A percentile compares a stretch with the other conserved stretches of the same genome.
Conservation (phyloP, 2,797 vertebrate genomes). For the Luscinia megarhynchos region DNA sequence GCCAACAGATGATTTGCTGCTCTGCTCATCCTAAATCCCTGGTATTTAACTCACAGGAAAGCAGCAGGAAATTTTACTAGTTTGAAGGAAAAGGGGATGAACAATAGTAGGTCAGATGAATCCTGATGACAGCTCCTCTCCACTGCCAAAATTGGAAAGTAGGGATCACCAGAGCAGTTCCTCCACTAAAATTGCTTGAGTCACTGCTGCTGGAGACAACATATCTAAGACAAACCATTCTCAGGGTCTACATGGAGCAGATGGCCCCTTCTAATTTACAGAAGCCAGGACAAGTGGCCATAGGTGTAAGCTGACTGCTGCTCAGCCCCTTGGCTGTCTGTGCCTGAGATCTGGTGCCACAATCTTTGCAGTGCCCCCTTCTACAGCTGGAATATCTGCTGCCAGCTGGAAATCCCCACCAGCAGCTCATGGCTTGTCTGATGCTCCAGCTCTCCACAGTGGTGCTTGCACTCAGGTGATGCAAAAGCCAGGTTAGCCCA, state of each 20-base stretch:
- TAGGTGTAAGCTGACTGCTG: neutral
- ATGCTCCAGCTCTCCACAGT: neutral
- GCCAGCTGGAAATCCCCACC: neutral
- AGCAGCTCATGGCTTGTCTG: neutral
- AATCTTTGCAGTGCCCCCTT: neutral
- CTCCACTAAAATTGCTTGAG: neutral
- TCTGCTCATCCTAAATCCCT: constrained; percentile 63
- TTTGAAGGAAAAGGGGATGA: neutral
- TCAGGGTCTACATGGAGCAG: neutral
- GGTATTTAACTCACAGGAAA: constrained; percentile 57
- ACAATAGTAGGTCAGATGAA: constrained; percentile 26
- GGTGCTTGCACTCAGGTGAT: neutral
- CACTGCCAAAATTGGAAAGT: constrained; percentile 4
- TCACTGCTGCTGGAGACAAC: neutral
- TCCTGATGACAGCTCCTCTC: constrained; percentile 25
- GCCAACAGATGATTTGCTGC: constrained; percentile 63
- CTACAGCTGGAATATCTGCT: neutral
- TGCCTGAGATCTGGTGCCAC: neutral
- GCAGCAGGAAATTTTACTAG: constrained; percentile 41
- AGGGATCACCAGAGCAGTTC: neutral
- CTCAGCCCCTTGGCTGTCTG: neutral
- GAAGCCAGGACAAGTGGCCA: neutral
- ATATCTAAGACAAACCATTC: neutral
- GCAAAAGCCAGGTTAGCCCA: neutral
- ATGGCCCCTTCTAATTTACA: neutral